These are phyloP conservation scores for Molanna angustata DNA, from an alignment of 2,888 invertebrate genomes.

Conservation along the genomic window DNA sequence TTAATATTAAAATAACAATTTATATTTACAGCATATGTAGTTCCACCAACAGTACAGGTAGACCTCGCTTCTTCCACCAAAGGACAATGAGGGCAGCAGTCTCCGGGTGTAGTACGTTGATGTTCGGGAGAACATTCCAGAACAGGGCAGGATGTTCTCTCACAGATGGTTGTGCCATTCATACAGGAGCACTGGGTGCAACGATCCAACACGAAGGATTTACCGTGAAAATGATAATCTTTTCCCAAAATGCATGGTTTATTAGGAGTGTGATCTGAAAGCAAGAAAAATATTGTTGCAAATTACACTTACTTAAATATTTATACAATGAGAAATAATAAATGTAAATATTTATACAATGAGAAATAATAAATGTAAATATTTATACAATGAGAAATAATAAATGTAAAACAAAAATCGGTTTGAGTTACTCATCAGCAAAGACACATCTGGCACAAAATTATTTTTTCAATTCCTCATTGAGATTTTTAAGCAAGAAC, in stretches of 20 bases:
- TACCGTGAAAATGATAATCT: constrained; percentile 62
- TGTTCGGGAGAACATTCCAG: constrained; percentile 77
- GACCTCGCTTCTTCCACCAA: constrained; percentile 65
- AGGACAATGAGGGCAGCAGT: constrained; percentile 78
- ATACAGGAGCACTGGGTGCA: constrained; percentile 85
- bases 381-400: no score
- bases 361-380: no score
- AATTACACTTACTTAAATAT: no score
- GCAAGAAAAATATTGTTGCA: background rate
- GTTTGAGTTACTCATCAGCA: no score
- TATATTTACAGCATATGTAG: constrained; percentile 65
- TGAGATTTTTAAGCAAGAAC: no score
- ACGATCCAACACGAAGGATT: constrained; percentile 64
- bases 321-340: no score
- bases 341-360: no score
- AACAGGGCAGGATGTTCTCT: constrained; percentile 82
- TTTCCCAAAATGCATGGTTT: constrained; percentile 71
- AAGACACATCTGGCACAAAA: no score
- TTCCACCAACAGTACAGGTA: constrained; percentile 63
- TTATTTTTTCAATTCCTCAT: no score
- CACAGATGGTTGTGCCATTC: constrained; percentile 78
- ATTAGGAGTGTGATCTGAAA: constrained; percentile 32
- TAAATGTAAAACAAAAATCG: no score
- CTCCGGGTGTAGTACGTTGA: constrained; percentile 62
- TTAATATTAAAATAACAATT: no score